These are phyloP conservation scores for Rosalia funebris DNA, from an alignment of 2,888 invertebrate genomes.

Conservation along the genomic window DNA sequence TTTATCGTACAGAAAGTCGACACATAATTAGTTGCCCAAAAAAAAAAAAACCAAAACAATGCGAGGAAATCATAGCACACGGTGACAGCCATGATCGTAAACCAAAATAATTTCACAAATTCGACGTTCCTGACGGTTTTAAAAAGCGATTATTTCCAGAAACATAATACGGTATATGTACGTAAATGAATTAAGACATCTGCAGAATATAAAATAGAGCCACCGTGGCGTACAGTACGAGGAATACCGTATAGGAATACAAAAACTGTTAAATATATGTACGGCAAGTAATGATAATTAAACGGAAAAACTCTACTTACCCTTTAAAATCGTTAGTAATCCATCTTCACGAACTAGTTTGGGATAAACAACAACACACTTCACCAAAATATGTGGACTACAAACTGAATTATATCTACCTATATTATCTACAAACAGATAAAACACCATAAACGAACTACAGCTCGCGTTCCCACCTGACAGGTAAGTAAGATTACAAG, in stretches of 20 bases:
- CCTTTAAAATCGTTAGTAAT: slow-evolving; percentile 35
- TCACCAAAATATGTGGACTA: slow-evolving; percentile 30
- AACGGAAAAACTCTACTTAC: slow-evolving; percentile 34
- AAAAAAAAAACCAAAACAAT: slow-evolving; percentile 24
- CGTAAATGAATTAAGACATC: slow-evolving; percentile 30
- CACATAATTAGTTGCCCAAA: neutral
- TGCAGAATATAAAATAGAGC: slow-evolving; percentile 47
- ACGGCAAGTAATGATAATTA: slow-evolving; percentile 16
- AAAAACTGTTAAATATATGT: slow-evolving; percentile 44
- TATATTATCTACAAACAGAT: slow-evolving; percentile 30
- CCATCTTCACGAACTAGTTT: slow-evolving; percentile 36
- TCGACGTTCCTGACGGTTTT: neutral
- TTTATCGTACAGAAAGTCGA: too few relatives aligned
- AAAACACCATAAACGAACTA: slow-evolving; percentile 40
- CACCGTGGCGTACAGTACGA: slow-evolving; percentile 58
- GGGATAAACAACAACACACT: slow-evolving; percentile 35
- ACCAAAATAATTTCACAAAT: slow-evolving; percentile 2
- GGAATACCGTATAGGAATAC: slow-evolving; percentile 52
- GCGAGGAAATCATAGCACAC: slow-evolving; percentile 1
- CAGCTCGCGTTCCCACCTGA: slow-evolving; percentile 45
- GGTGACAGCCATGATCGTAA: slow-evolving; percentile 14
- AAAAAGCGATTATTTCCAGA: slow-evolving; percentile 4
- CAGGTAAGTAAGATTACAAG: slow-evolving; percentile 48
- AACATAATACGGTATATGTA: slow-evolving; percentile 10
- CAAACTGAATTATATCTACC: slow-evolving; percentile 23